phyloP scores from a whole-genome alignment of 2,888 invertebrate genomes.

The Acleris holmiana region DNA sequence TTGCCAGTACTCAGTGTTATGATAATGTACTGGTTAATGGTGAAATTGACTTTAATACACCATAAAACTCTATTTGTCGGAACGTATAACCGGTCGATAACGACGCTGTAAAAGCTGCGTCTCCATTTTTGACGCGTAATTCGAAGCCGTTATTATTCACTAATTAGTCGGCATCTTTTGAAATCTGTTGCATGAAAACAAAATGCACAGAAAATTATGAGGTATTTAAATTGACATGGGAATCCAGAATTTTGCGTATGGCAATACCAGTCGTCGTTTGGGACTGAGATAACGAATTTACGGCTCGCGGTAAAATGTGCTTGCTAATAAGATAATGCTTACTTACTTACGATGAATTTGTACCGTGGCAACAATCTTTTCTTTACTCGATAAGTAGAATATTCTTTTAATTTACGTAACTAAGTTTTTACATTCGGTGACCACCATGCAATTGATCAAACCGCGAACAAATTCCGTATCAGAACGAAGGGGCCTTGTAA shows the following conservation, averaged over 20 bases:
- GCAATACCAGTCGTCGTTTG: conserved; percentile 14
- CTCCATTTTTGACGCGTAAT: conserved; percentile 32
- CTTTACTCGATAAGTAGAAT: no score
- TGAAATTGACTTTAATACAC: conserved; percentile 39
- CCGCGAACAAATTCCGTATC: conserved; percentile 9
- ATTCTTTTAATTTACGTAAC: no score
- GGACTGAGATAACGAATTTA: neutral
- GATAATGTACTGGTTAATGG: conserved; percentile 36
- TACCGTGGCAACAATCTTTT: no score
- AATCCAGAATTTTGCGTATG: conserved; percentile 15
- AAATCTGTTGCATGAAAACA: conserved; percentile 27
- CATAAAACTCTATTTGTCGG: conserved; percentile 40
- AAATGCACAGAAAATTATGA: conserved; percentile 20
- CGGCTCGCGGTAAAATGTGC: no score
- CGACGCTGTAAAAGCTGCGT: conserved; percentile 34
- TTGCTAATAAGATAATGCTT: no score
- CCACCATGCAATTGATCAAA: conserved; percentile 7
- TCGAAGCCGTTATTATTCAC: conserved; percentile 30
- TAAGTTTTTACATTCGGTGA: no score
- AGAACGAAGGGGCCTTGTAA: conserved; percentile 13
- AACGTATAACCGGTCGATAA: conserved; percentile 36
- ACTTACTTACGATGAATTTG: no score
- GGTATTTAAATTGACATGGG: conserved; percentile 26
- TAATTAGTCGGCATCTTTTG: conserved; percentile 32
- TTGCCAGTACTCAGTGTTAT: conserved; percentile 30